These are phyloP conservation scores for Stichopus chloronotus DNA, from an alignment of 35 echinoderm and acorn worm species.

Conservation along the genomic window DNA sequence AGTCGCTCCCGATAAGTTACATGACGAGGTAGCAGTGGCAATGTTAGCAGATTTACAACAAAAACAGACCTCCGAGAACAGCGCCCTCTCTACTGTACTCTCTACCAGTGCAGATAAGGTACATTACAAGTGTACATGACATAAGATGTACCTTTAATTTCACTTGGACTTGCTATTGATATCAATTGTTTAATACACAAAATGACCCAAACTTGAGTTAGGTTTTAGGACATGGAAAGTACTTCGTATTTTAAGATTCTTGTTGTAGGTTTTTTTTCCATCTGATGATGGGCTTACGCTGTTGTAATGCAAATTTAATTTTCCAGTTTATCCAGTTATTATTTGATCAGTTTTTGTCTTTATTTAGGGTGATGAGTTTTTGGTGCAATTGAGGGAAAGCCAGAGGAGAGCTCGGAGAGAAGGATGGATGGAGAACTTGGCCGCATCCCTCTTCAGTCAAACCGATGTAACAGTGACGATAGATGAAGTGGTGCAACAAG, in stretches of 20 bases:
- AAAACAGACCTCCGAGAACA: constrained; percentile 77
- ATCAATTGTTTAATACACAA: too few relatives aligned
- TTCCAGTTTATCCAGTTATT: too few relatives aligned
- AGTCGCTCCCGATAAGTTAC: constrained; percentile 58
- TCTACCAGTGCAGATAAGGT: constrained; percentile 54
- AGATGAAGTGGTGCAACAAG: constrained; percentile 60
- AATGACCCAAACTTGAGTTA: too few relatives aligned
- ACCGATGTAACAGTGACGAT: constrained; percentile 51
- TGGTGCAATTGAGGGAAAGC: constrained; percentile 73
- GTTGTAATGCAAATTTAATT: too few relatives aligned
- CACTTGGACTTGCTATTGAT: too few relatives aligned
- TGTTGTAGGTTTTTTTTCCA: too few relatives aligned
- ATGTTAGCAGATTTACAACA: constrained; percentile 84
- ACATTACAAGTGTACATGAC: neutral
- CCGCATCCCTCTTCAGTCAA: constrained; percentile 59
- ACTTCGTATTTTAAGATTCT: too few relatives aligned
- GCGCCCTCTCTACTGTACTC: constrained; percentile 57
- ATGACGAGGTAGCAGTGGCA: constrained; percentile 67
- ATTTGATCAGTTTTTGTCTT: neutral
- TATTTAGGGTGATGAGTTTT: constrained; percentile 67
- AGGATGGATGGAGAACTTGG: constrained; percentile 86
- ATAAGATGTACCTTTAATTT: too few relatives aligned
- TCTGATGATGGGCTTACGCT: too few relatives aligned
- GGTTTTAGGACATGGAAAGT: neutral
- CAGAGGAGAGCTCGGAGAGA: constrained; percentile 83